Percentiles rank a stretch among this genome's conserved stretches.
These are phyloP conservation scores for Furcifer pardalis DNA, from an alignment of 2,797 vertebrate species.

Conservation along the genomic window DNA sequence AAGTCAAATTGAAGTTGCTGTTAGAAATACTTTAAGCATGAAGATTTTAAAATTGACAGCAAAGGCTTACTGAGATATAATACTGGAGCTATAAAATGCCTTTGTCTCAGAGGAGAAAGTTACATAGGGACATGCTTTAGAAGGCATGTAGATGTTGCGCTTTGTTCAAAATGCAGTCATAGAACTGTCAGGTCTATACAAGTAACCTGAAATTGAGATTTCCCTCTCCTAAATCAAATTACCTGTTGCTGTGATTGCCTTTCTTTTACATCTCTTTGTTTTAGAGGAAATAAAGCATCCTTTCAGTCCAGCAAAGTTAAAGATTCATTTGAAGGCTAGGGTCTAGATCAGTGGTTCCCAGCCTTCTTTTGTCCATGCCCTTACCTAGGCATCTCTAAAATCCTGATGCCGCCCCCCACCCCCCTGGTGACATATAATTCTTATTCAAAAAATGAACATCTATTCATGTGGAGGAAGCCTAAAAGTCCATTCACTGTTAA, in stretches of 20 bases:
- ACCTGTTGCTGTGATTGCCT: not conserved
- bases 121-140: not conserved
- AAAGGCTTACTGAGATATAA: not conserved
- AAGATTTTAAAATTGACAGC: not conserved
- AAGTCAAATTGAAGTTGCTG: not conserved
- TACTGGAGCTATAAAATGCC: not conserved
- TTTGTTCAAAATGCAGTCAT: not conserved
- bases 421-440: no score
- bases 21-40: not conserved
- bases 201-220: not conserved
- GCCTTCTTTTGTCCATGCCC: no score
- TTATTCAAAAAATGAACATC: no score
- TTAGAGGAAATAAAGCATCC: not conserved
- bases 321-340: not conserved
- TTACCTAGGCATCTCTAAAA: no score
- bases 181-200: not conserved
- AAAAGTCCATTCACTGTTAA: no score
- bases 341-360: no score
- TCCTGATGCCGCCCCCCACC: no score
- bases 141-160: not conserved
- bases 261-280: not conserved
- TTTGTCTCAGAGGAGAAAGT: not conserved
- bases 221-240: not conserved
- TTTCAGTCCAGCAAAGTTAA: not conserved
- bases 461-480: no score